Evolutionary conservation across 2,113 vertebrate species (phyloP), one percentile per base, ranked within the genome.

Genomic region (Oriolus oriolus): DNA sequence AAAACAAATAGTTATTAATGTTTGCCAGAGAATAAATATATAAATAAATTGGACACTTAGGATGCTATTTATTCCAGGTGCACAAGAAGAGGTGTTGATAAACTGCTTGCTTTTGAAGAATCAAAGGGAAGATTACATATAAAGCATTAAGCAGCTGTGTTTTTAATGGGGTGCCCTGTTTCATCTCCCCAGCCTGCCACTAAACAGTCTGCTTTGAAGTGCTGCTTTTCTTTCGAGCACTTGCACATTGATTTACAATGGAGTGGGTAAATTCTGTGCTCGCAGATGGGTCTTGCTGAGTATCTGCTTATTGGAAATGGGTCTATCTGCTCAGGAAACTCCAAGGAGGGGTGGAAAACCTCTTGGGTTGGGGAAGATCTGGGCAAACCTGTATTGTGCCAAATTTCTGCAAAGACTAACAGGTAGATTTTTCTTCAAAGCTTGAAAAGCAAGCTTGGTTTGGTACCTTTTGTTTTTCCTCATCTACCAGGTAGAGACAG

Each of bases 141-240:
- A 77, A 66, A 86, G 63, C 68, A 70, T 81, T 90, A 75, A 82
- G 83, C 52, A 50, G 26, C 8, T 0, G 1, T 8, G 27, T 24
- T 70, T 79, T 61, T 85, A 71, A 79, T 68, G 79, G 35, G 23
- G 18, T 52, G 26, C 56, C n/a, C 73, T 76, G 59, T 92, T 93
- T 90, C 53, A 92, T 95, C 90, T 93, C 50, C 63, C 45, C 12
- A 47, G 52, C 33, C 59, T 94, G 65, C 65, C 83, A 75, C 65
- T 85, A 28, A 89, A 68, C 12, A 49, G 22, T 4, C 66, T 64
- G 73, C 93, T 97, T 95, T 91, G 89, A 96, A 96, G 88, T 66
- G 54, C 39, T 79, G 42, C 21, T 21, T 69, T 79, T 28, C 56
- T 73, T 82, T n/a, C 13, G 41, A 89, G 77, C 50, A 4, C 39